phyloP scores from a whole-genome alignment of 2,888 invertebrate genomes.

The Caenorhabditis wallacei region DNA sequence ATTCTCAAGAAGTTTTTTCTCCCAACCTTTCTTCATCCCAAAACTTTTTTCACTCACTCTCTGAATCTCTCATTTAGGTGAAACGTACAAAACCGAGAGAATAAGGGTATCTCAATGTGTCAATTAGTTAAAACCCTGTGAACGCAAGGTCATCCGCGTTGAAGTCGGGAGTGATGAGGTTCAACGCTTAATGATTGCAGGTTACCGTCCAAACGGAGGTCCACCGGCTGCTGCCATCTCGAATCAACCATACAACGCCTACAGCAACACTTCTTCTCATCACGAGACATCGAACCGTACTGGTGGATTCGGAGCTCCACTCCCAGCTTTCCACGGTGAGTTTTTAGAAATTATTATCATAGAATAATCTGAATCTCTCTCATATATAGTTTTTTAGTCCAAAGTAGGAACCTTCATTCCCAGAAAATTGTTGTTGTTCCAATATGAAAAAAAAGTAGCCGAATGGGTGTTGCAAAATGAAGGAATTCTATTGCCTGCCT shows the following conservation, averaged over 20 bases:
- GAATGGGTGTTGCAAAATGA: conserved; percentile 34
- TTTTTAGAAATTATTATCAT: conserved; percentile 18
- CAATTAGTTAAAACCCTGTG: conserved; percentile 47
- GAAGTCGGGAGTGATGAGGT: conserved; percentile 30
- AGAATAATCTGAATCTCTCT: too few species aligned
- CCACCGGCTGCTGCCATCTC: conserved; percentile 67
- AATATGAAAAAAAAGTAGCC: conserved; percentile 33
- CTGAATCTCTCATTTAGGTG: not conserved
- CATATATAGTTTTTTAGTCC: too few species aligned
- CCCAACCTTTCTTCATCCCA: conserved; percentile 7
- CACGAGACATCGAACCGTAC: conserved; percentile 64
- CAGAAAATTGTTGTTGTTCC: not conserved
- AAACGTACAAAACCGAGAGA: not conserved
- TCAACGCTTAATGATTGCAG: conserved; percentile 61
- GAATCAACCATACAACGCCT: conserved; percentile 69
- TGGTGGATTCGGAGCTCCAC: conserved; percentile 65
- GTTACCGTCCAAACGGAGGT: conserved; percentile 69
- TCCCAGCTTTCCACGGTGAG: conserved; percentile 68
- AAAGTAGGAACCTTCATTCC: not conserved
- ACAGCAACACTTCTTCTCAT: conserved; percentile 62
- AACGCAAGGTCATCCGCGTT: conserved; percentile 52
- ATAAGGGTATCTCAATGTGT: conserved; percentile 22
- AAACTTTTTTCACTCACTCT: not conserved
- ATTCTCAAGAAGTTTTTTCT: conserved; percentile 1
- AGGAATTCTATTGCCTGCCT: conserved; percentile 39